phyloP scores from a whole-genome alignment of 2,113 vertebrate genomes.

The Oncorhynchus tshawytscha region DNA sequence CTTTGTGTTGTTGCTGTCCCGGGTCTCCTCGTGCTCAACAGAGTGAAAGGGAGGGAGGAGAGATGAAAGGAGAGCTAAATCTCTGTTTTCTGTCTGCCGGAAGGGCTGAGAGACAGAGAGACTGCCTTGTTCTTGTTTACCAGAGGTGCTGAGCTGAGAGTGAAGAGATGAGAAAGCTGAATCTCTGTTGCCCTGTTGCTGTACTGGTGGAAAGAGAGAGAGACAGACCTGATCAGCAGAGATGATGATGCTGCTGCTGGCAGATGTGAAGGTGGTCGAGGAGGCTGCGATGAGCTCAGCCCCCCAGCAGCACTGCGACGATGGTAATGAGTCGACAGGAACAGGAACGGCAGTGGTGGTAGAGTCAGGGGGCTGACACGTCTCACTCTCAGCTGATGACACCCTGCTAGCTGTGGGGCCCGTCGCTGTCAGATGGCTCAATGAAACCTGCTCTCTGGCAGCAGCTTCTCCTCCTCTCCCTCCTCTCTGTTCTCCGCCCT shows the following conservation, averaged over 20 bases:
- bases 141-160: slow-evolving; percentile 5
- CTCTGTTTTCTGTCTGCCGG: too few relatives aligned
- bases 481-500: slow-evolving; percentile 31
- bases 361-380: slow-evolving; percentile 64
- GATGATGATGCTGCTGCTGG: slow-evolving; percentile 48
- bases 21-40: not conserved
- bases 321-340: slow-evolving; percentile 38
- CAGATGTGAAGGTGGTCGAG: slow-evolving; percentile 11
- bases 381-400: slow-evolving; percentile 61
- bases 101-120: too few relatives aligned
- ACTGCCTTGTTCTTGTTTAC: too few relatives aligned
- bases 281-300: slow-evolving; percentile 40
- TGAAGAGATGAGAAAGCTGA: slow-evolving; percentile 50
- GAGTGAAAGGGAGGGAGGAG: too few relatives aligned
- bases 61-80: too few relatives aligned
- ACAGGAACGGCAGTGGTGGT: not conserved
- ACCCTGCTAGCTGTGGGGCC: slow-evolving; percentile 52
- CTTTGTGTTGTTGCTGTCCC: slow-evolving; percentile 28
- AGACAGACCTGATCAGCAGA: slow-evolving; percentile 45
- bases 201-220: slow-evolving; percentile 25
- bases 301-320: slow-evolving; percentile 53
- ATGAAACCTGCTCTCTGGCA: slow-evolving; percentile 55
- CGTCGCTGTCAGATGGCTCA: slow-evolving; percentile 60
- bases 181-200: slow-evolving; percentile 34
- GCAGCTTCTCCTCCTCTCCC: slow-evolving; percentile 48